Evolutionary conservation across 2,888 invertebrate species (phyloP).

Genomic region (Cryptus armator): DNA sequence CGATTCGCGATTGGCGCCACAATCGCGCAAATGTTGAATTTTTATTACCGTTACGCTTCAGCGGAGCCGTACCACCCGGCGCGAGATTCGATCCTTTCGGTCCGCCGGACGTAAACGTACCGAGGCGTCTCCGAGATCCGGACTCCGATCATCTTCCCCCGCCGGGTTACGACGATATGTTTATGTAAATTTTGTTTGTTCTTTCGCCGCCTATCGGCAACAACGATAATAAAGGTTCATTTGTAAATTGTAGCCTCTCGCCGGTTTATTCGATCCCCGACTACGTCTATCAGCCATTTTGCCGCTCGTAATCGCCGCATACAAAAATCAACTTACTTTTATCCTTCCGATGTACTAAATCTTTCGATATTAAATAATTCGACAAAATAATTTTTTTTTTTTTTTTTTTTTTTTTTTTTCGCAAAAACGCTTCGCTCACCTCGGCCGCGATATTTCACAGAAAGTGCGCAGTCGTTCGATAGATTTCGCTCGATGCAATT

Average conservation of each 20-base stretch:
- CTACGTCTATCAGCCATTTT: background rate
- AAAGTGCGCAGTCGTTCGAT: background rate
- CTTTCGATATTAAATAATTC: too few species aligned
- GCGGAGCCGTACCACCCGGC: slow-evolving; percentile 90
- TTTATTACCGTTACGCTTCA: slow-evolving; percentile 77
- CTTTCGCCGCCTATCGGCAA: background rate
- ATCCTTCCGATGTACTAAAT: too few species aligned
- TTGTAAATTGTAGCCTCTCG: slow-evolving; percentile 24
- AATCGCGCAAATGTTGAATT: too few species aligned
- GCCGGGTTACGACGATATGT: slow-evolving; percentile 92
- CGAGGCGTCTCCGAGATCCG: slow-evolving; percentile 84
- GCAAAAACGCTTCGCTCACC: too few species aligned
- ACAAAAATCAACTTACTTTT: background rate
- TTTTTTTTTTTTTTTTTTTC: too few species aligned
- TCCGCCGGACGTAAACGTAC: slow-evolving; percentile 86
- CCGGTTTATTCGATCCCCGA: background rate
- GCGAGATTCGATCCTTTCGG: slow-evolving; percentile 95
- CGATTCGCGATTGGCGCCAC: background rate
- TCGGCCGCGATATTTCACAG: background rate
- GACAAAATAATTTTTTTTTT: too few species aligned
- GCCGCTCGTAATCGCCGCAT: background rate
- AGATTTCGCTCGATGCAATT: slow-evolving; percentile 1
- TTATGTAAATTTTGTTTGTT: slow-evolving; percentile 86
- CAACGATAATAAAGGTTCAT: slow-evolving; percentile 14
- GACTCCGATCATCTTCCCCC: slow-evolving; percentile 92